These are phyloP conservation scores for Stenotaenia linearis DNA, from an alignment of 2,888 invertebrate genomes.

Conservation along the genomic window DNA sequence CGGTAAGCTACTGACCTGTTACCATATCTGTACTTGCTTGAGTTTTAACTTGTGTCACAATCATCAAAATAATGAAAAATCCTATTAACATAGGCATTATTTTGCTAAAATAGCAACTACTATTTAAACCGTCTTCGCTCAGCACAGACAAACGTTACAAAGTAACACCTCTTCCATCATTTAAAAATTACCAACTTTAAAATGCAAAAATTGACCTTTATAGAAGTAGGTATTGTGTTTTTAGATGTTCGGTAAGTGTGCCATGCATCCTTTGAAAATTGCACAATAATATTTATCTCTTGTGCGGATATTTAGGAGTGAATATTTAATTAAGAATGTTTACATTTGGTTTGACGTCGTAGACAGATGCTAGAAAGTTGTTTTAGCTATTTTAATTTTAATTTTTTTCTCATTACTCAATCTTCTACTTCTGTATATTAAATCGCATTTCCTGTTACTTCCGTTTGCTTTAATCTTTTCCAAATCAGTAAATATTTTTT, in stretches of 20 bases:
- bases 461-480: too few relatives aligned
- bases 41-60: not conserved
- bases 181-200: not conserved
- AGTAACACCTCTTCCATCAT: not conserved
- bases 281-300: too few relatives aligned
- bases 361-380: too few relatives aligned
- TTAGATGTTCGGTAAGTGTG: not conserved
- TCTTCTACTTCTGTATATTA: too few relatives aligned
- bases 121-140: too few relatives aligned
- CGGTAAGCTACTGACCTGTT: not conserved
- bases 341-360: too few relatives aligned
- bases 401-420: too few relatives aligned
- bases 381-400: too few relatives aligned
- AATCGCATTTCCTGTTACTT: too few relatives aligned
- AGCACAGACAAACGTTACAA: not conserved
- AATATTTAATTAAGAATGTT: too few relatives aligned
- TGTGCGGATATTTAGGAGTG: too few relatives aligned
- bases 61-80: not conserved
- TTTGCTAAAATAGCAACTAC: not conserved
- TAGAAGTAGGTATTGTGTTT: not conserved
- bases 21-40: not conserved
- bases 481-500: too few relatives aligned
- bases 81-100: not conserved
- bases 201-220: not conserved
- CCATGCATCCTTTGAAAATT: not conserved